Evolutionary conservation across 2,797 vertebrate species (phyloP).

Genomic region (Hypotaenidia philippensis): DNA sequence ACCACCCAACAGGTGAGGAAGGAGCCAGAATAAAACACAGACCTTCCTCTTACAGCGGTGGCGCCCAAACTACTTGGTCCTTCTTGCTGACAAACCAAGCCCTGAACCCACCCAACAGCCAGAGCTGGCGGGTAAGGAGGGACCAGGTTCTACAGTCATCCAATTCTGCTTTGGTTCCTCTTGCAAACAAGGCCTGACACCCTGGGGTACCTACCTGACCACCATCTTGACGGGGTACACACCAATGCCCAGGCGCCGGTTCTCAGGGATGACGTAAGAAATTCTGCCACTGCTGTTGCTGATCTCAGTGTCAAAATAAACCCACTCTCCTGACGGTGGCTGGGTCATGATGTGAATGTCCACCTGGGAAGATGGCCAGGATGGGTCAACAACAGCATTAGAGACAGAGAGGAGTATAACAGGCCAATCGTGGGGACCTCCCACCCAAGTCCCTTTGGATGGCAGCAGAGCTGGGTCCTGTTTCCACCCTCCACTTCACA

Average conservation of each 20-base stretch:
- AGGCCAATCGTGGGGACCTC: neutral
- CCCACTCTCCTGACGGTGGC: constrained; percentile 96
- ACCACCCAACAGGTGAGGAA: neutral
- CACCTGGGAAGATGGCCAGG: constrained; percentile 80
- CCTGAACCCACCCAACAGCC: neutral
- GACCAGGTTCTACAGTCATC: neutral
- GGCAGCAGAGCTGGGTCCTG: neutral
- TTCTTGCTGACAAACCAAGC: neutral
- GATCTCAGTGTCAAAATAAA: constrained; percentile 93
- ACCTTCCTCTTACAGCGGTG: neutral
- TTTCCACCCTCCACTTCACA: neutral
- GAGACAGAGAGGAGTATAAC: accelerated
- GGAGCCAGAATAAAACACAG: neutral
- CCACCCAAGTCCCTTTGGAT: accelerated
- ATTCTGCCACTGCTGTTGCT: constrained; percentile 96
- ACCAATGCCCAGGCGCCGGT: constrained; percentile 91
- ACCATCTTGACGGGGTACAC: constrained; percentile 99
- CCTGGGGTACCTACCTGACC: constrained; percentile 86
- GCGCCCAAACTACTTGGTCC: neutral
- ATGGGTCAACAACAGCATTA: neutral
- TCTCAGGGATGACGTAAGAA: constrained; percentile 90
- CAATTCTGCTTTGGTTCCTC: neutral
- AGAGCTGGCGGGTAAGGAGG: neutral
- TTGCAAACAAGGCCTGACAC: neutral
- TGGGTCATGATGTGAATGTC: constrained; percentile 98